A percentile compares a stretch with the other conserved stretches of the same genome.
These are phyloP conservation scores for Zelostemma sp. DNA, from an alignment of 1,140 invertebrate genomes.

Conservation along the genomic window DNA sequence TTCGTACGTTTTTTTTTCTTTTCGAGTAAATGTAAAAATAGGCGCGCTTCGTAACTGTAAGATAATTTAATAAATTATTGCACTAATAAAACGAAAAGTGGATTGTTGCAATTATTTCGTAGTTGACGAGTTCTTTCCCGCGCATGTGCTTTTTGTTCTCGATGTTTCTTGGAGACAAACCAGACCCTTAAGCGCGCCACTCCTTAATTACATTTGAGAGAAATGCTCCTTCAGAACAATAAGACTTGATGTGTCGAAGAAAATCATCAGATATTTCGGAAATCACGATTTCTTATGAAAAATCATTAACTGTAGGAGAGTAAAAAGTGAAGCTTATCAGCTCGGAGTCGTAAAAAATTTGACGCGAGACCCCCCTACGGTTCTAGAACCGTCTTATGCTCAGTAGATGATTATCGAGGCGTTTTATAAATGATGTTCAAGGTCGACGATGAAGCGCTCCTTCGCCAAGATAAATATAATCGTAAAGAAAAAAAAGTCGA, in stretches of 20 bases:
- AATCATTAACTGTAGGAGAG: neutral
- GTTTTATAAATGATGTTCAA: slow-evolving; percentile 51
- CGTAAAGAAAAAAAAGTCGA: slow-evolving; percentile 25
- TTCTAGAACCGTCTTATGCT: slow-evolving; percentile 34
- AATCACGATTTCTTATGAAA: no score
- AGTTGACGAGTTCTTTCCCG: no score
- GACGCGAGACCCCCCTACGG: slow-evolving; percentile 22
- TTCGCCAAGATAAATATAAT: slow-evolving; percentile 40
- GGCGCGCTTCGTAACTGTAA: no score
- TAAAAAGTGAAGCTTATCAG: slow-evolving; percentile 35
- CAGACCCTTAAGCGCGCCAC: slow-evolving; percentile 46
- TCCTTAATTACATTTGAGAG: slow-evolving; percentile 46
- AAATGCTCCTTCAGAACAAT: slow-evolving; percentile 36
- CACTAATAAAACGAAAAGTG: no score
- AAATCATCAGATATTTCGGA: no score
- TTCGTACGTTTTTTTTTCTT: no score
- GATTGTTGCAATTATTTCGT: no score
- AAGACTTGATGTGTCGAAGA: slow-evolving; percentile 13
- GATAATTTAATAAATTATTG: no score
- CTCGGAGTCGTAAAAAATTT: slow-evolving; percentile 49
- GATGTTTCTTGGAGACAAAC: slow-evolving; percentile 46
- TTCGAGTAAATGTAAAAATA: no score
- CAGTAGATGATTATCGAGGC: slow-evolving; percentile 43
- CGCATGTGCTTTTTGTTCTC: neutral
- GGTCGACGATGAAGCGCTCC: slow-evolving; percentile 37